Evolutionary conservation across 2,113 vertebrate genomes (phyloP).

Genomic region (Cebus imitator): DNA sequence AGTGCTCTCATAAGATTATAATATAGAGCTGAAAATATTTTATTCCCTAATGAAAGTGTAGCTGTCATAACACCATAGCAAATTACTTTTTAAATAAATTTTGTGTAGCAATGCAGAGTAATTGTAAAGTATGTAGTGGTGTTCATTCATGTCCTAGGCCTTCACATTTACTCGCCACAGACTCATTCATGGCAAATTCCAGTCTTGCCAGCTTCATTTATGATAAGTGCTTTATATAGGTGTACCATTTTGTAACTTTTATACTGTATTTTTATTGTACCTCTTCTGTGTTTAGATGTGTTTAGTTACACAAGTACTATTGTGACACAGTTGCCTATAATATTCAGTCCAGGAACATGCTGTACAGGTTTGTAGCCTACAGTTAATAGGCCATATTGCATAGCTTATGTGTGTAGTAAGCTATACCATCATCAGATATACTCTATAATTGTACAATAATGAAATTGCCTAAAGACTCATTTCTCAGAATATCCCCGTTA

Average conservation of each 20-base stretch:
- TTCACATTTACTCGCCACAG: neutral
- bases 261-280: neutral
- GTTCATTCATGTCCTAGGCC: neutral
- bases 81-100: neutral
- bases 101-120: neutral
- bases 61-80: neutral
- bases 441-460: neutral
- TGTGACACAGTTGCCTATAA: neutral
- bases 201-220: neutral
- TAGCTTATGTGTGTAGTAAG: neutral
- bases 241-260: neutral
- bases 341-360: neutral
- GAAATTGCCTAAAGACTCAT: neutral
- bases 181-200: neutral
- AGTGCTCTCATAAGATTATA: neutral
- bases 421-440: neutral
- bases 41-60: neutral
- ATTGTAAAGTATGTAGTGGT: neutral
- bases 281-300: neutral
- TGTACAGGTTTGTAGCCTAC: neutral
- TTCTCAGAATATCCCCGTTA: neutral
- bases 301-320: neutral
- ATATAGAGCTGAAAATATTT: neutral
- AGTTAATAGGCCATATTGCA: neutral
- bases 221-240: neutral